Evolutionary conservation across 2,113 vertebrate genomes (phyloP).

Genomic region (Holacanthus passer): DNA sequence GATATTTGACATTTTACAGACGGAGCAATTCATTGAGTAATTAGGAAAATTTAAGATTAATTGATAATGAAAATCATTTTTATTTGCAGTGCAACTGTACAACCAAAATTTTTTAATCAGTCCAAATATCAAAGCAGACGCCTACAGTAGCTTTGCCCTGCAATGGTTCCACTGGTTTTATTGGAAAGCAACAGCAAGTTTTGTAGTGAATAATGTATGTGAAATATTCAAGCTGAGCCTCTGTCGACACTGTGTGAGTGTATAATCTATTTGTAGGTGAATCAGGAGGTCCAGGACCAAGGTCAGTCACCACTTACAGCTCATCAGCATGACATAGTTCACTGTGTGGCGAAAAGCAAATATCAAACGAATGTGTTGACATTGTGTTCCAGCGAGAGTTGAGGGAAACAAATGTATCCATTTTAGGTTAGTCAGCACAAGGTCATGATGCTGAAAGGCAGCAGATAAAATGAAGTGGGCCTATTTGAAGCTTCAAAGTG

Average conservation of each 20-base stretch:
- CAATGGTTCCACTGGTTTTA: too few relatives aligned
- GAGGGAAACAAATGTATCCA: constrained; percentile 37
- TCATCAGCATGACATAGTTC: constrained; percentile 11
- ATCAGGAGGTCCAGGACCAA: not conserved
- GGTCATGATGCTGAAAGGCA: constrained; percentile 71
- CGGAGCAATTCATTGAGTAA: too few relatives aligned
- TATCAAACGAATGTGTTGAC: constrained; percentile 31
- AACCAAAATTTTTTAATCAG: too few relatives aligned
- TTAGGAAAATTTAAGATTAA: too few relatives aligned
- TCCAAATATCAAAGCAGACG: too few relatives aligned
- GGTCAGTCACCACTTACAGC: constrained; percentile 28
- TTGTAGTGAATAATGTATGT: constrained; percentile 29
- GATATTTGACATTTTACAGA: too few relatives aligned
- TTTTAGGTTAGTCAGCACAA: constrained; percentile 46
- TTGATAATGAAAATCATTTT: too few relatives aligned
- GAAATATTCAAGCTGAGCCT: constrained; percentile 52
- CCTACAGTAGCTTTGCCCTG: too few relatives aligned
- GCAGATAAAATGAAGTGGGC: constrained; percentile 75
- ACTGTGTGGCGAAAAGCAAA: constrained; percentile 26
- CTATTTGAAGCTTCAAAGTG: constrained; percentile 73
- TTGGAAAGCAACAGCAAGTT: too few relatives aligned
- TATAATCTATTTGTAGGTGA: not conserved
- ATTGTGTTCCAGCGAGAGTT: constrained; percentile 25
- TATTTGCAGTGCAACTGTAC: too few relatives aligned
- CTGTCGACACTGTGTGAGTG: constrained; percentile 8